Evolutionary conservation across 2,888 invertebrate species (phyloP).

Genomic region (Diabrotica balteata): DNA sequence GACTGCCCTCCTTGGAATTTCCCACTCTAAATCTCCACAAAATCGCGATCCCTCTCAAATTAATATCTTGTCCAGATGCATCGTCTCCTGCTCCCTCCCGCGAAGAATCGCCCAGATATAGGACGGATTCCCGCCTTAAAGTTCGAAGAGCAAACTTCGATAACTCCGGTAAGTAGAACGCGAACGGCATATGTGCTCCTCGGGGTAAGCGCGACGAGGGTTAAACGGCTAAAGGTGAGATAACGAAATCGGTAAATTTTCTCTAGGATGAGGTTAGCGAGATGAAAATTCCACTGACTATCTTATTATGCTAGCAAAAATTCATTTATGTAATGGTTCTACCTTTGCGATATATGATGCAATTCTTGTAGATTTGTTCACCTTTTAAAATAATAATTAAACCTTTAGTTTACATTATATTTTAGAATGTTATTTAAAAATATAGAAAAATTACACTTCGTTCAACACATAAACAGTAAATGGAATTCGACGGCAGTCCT

Average conservation of each 20-base stretch:
- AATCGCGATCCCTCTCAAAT: constrained; percentile 34
- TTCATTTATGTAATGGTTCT: too few species aligned
- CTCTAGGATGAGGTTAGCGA: neutral
- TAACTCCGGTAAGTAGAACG: constrained; percentile 48
- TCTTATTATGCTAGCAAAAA: too few species aligned
- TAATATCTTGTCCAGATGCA: constrained; percentile 24
- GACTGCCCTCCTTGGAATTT: constrained; percentile 8
- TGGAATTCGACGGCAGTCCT: too few species aligned
- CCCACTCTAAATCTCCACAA: constrained; percentile 18
- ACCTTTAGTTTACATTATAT: too few species aligned
- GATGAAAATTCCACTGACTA: too few species aligned
- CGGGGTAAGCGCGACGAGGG: neutral
- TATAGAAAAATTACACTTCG: too few species aligned
- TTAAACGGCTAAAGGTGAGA: neutral
- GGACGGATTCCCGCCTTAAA: constrained; percentile 15
- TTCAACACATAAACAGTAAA: too few species aligned
- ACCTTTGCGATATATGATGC: too few species aligned
- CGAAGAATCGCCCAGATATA: neutral
- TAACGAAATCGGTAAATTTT: neutral
- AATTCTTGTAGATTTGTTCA: too few species aligned
- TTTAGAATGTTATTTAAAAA: too few species aligned
- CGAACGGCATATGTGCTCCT: constrained; percentile 39
- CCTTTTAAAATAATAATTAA: too few species aligned
- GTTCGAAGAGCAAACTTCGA: constrained; percentile 41
- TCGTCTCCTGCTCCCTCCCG: neutral